A percentile compares a stretch with the other conserved stretches of the same genome.
Evolutionary conservation across 2,797 vertebrate species (phyloP).

Genomic region (Eleutherodactylus coqui): DNA sequence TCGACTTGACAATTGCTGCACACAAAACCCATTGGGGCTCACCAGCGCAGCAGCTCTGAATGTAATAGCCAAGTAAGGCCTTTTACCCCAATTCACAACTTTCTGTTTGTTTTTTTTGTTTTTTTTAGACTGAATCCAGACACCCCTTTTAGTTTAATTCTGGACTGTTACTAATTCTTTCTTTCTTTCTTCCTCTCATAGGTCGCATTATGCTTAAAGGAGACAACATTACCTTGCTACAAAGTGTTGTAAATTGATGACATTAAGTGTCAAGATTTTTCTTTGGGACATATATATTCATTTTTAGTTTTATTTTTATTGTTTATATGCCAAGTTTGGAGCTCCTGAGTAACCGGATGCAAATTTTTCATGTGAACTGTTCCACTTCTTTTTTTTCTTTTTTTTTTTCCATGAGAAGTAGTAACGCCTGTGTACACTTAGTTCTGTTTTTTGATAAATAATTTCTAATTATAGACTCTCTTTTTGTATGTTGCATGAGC

Average conservation of each 20-base stretch:
- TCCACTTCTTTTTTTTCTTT: neutral
- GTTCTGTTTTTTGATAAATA: constrained; percentile 32
- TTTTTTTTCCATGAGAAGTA: neutral
- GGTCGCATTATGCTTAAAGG: constrained; percentile 83
- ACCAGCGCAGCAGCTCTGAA: too few relatives aligned
- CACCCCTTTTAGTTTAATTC: too few relatives aligned
- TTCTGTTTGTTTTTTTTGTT: too few relatives aligned
- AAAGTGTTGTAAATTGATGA: constrained; percentile 59
- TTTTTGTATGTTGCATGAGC: neutral
- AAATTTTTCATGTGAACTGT: neutral
- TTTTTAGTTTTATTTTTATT: neutral
- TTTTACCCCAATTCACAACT: too few relatives aligned
- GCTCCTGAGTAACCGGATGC: neutral
- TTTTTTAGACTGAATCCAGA: too few relatives aligned
- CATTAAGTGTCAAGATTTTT: neutral
- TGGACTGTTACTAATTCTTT: neutral
- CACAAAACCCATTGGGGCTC: too few relatives aligned
- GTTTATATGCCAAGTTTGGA: neutral
- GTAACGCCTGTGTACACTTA: neutral
- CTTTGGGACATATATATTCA: too few relatives aligned
- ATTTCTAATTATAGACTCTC: neutral
- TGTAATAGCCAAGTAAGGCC: too few relatives aligned
- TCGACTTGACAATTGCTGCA: too few relatives aligned
- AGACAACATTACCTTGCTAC: constrained; percentile 82
- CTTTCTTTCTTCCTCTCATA: constrained; percentile 65